Evolutionary conservation across 64 coral and sea anemone genomes (phyloP).

Genomic region (Porites lutea): DNA sequence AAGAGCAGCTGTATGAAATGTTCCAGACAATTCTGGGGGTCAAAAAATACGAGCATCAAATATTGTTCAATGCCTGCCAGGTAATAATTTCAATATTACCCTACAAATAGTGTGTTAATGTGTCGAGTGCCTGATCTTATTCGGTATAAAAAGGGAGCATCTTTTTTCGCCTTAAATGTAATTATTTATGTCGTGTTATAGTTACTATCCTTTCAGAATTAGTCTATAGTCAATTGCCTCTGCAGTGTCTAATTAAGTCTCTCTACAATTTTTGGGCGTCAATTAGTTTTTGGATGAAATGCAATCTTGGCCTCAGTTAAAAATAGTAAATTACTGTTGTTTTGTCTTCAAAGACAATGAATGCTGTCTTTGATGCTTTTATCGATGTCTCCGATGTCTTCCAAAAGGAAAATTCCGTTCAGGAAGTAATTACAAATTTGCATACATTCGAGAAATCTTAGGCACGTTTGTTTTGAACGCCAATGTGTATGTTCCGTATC

Average conservation of each 20-base stretch:
- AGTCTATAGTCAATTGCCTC: no score
- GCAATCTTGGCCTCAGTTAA: no score
- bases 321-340: background rate
- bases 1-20: slow-evolving; percentile 99
- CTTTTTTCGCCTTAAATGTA: no score
- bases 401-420: background rate
- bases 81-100: slow-evolving; percentile 35
- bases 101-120: background rate
- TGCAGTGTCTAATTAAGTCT: no score
- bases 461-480: no score
- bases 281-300: no score
- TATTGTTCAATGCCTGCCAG: slow-evolving; percentile 96
- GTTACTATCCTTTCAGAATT: no score
- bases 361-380: no score
- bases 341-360: background rate
- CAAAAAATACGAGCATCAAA: slow-evolving; percentile 95
- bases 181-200: no score
- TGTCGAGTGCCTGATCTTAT: background rate
- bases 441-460: background rate
- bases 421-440: slow-evolving; percentile 1
- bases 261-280: no score
- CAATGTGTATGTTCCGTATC: no score
- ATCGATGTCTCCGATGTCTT: background rate
- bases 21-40: slow-evolving; percentile 91
- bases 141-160: background rate